These are phyloP conservation scores for Coryphaenoides rupestris DNA, from an alignment of 2,113 vertebrate genomes.

Conservation along the genomic window DNA sequence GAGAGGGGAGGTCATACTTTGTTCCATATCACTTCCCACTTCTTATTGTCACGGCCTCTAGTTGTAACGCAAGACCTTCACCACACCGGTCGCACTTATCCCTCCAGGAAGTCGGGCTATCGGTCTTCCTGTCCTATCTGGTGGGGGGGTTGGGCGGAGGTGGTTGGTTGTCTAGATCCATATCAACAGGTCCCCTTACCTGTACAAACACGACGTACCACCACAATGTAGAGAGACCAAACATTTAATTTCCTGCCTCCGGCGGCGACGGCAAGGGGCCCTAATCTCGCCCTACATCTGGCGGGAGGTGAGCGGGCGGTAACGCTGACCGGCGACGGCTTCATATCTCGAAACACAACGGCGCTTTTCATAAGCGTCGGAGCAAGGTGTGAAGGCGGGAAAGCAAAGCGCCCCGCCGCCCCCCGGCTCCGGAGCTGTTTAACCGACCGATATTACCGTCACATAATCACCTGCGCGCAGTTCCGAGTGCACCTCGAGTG, in stretches of 20 bases:
- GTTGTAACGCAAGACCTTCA: slow-evolving; percentile 24
- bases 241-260: slow-evolving; percentile 44
- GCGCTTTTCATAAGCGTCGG: slow-evolving; percentile 11
- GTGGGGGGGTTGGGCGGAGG: slow-evolving; percentile 10
- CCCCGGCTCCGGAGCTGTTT: slow-evolving; percentile 23
- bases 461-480: slow-evolving; percentile 41
- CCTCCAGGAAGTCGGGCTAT: slow-evolving; percentile 33
- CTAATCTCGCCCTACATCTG: slow-evolving; percentile 26
- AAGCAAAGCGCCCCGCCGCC: too few species aligned
- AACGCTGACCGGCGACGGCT: slow-evolving; percentile 18
- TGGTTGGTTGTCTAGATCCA: slow-evolving; percentile 44
- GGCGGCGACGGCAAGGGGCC: too few species aligned
- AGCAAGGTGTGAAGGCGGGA: too few species aligned
- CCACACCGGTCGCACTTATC: slow-evolving; percentile 38
- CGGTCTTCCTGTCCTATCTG: slow-evolving; percentile 42
- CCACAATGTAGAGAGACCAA: slow-evolving; percentile 28
- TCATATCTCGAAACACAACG: slow-evolving; percentile 26
- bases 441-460: slow-evolving; percentile 37
- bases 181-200: slow-evolving; percentile 37
- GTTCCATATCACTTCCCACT: neutral
- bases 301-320: slow-evolving; percentile 7
- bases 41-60: too few species aligned
- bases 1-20: slow-evolving; percentile 20
- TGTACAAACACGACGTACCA: slow-evolving; percentile 35
- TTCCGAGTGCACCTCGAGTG: slow-evolving; percentile 43